Conservation (phyloP, 2,888 invertebrate species). For the Plusia festucae region DNA sequence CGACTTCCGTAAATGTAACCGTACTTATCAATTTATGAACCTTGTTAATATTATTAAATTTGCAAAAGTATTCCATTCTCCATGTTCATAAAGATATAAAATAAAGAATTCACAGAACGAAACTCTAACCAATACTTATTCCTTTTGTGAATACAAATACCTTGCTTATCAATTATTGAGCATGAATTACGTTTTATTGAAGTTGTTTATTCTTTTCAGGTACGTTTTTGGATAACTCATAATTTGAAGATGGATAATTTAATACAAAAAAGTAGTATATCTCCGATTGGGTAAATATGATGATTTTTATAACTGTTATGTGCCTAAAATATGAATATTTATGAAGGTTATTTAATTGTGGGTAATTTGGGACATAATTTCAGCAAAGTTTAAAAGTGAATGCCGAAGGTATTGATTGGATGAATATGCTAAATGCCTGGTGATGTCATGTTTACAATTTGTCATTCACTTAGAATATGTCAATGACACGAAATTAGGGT, state of each 20-base stretch:
- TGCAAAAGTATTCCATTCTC: constrained; percentile 27
- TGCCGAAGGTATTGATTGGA: constrained; percentile 35
- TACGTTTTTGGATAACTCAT: constrained; percentile 51
- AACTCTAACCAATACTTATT: constrained; percentile 31
- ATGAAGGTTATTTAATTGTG: constrained; percentile 60
- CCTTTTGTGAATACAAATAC: constrained; percentile 44
- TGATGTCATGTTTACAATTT: constrained; percentile 43
- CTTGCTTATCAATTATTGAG: constrained; percentile 44
- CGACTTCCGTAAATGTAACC: constrained; percentile 63
- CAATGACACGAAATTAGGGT: constrained; percentile 18
- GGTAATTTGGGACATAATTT: constrained; percentile 63
- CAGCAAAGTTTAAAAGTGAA: constrained; percentile 62
- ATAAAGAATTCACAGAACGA: constrained; percentile 36
- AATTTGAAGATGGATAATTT: constrained; percentile 46
- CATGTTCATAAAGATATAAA: constrained; percentile 27
- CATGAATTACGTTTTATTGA: constrained; percentile 58
- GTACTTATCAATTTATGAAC: constrained; percentile 40
- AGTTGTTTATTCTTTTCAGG: constrained; percentile 63
- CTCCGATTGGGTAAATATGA: constrained; percentile 25
- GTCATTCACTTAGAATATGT: constrained; percentile 35
- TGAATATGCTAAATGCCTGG: constrained; percentile 59
- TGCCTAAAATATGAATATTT: constrained; percentile 53
- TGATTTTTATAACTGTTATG: constrained; percentile 24
- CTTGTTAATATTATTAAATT: constrained; percentile 26
- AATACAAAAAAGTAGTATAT: constrained; percentile 40